A percentile compares a stretch with the other conserved stretches of the same genome.
phyloP scores from a whole-genome alignment of 1,140 invertebrate genomes.

The Caenorhabditis brenneri region DNA sequence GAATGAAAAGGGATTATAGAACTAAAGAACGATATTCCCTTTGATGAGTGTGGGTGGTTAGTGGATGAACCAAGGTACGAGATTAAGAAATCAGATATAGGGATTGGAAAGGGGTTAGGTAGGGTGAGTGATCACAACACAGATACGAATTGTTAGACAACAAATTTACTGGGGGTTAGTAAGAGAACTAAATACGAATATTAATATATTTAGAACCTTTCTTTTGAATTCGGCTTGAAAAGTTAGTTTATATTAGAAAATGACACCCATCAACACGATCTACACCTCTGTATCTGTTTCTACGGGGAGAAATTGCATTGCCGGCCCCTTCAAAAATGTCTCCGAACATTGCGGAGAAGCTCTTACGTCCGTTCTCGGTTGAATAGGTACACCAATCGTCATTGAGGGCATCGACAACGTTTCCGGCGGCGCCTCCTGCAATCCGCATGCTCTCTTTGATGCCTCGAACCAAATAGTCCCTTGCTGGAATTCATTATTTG shows the following conservation, averaged over 20 bases:
- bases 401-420: not conserved
- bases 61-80: not conserved
- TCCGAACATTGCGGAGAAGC: slow-evolving; percentile 19
- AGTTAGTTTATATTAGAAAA: not conserved
- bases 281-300: slow-evolving; percentile 18
- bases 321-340: slow-evolving; percentile 34
- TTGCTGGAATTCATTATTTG: slow-evolving; percentile 25
- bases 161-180: not conserved
- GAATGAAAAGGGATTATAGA: not conserved
- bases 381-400: slow-evolving; percentile 25
- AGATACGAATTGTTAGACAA: not conserved
- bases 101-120: not conserved
- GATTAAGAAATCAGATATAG: not conserved
- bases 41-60: not conserved
- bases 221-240: not conserved
- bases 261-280: not conserved
- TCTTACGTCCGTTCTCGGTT: slow-evolving; percentile 28
- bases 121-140: not conserved
- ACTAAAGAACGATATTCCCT: not conserved
- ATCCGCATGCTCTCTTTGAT: slow-evolving; percentile 37
- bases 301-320: slow-evolving; percentile 11
- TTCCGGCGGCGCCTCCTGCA: slow-evolving; percentile 21
- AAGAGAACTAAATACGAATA: not conserved
- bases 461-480: slow-evolving; percentile 33
- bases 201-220: too few species aligned